Percentiles rank a stretch among this genome's conserved stretches.
phyloP scores from a whole-genome alignment of 2,113 vertebrate species.

The Mus pahari region DNA sequence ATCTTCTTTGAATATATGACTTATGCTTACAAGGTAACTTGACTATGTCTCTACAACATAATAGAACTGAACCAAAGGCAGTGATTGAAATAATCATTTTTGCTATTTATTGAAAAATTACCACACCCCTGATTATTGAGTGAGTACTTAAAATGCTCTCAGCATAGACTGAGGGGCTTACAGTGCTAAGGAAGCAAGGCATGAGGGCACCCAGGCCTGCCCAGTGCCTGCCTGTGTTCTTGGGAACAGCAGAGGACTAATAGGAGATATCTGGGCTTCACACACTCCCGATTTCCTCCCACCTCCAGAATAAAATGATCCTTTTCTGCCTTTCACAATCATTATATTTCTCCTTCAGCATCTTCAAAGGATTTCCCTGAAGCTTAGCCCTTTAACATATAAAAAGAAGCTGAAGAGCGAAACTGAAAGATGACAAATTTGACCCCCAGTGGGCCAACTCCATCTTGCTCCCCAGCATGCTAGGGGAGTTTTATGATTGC shows the following conservation, averaged over 20 bases:
- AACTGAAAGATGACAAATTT: slow-evolving; percentile 60
- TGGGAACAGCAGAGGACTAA: background rate
- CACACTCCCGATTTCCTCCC: background rate
- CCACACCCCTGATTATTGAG: background rate
- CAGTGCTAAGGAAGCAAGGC: background rate
- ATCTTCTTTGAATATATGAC: slow-evolving; percentile 36
- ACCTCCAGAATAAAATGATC: background rate
- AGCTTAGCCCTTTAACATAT: slow-evolving; percentile 35
- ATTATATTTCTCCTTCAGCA: slow-evolving; percentile 59
- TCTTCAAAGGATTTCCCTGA: slow-evolving; percentile 54
- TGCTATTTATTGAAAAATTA: slow-evolving; percentile 26
- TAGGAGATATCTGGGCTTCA: background rate
- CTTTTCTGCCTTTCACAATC: slow-evolving; percentile 43
- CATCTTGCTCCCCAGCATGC: background rate
- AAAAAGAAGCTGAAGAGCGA: slow-evolving; percentile 17
- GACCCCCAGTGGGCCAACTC: background rate
- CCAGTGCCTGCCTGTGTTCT: background rate
- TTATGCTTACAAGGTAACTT: background rate
- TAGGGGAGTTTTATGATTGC: background rate
- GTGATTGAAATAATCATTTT: slow-evolving; percentile 16
- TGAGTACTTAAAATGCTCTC: background rate
- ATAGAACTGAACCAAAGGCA: background rate
- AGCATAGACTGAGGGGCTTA: background rate
- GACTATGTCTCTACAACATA: background rate
- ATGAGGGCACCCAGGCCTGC: background rate